These are phyloP conservation scores for Intellagama lesueurii DNA, from an alignment of 2,797 vertebrate species.

Conservation along the genomic window DNA sequence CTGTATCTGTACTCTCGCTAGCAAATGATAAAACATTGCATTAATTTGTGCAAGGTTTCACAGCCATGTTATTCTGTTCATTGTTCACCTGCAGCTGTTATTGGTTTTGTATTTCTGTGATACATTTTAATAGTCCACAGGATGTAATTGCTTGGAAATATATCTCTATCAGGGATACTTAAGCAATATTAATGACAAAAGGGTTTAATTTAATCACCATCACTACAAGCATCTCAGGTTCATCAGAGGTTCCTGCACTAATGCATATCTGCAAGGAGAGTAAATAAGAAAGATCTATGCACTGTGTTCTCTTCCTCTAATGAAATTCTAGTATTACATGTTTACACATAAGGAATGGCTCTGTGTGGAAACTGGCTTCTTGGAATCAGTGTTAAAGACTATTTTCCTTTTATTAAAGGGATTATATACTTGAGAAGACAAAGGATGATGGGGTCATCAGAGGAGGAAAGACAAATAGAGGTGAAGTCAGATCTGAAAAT, in stretches of 20 bases:
- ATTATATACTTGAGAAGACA: too few species aligned
- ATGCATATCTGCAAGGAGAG: background rate
- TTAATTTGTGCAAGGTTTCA: conserved; percentile 45
- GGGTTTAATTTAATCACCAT: conserved; percentile 32
- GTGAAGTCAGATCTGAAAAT: too few species aligned
- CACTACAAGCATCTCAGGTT: conserved; percentile 1
- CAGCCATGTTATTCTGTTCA: conserved; percentile 37
- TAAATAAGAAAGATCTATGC: background rate
- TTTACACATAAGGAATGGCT: background rate
- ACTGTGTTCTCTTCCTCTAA: background rate
- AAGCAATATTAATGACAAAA: conserved; percentile 20
- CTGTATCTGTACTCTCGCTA: conserved; percentile 11
- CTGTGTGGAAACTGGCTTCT: too few species aligned
- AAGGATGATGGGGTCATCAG: too few species aligned
- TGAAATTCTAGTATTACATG: background rate
- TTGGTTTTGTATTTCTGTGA: conserved; percentile 25
- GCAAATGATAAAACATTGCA: conserved; percentile 36
- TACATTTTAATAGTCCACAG: conserved; percentile 27
- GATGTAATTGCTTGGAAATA: conserved; percentile 46
- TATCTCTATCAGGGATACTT: background rate
- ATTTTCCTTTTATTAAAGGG: too few species aligned
- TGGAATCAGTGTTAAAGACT: background rate
- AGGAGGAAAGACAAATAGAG: too few species aligned
- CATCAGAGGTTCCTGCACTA: conserved; percentile 2
- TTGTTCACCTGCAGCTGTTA: conserved; percentile 50